These are phyloP conservation scores for Lamprologus ornatipinnis DNA, from an alignment of 2,113 vertebrate genomes.

Conservation along the genomic window DNA sequence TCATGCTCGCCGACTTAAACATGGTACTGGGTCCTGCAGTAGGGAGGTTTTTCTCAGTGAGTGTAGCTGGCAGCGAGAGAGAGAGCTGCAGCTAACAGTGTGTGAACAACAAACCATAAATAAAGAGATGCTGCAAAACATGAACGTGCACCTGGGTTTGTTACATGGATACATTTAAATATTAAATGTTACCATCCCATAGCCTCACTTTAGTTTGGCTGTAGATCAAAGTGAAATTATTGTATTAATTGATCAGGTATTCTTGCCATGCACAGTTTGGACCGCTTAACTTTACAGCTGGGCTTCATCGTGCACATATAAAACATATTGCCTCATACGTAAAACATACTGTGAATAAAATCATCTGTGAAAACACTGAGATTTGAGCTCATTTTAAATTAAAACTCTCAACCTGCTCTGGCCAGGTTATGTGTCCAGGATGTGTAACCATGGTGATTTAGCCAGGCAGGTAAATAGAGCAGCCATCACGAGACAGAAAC, in stretches of 20 bases:
- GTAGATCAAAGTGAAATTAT: not conserved
- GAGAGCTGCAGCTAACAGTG: not conserved
- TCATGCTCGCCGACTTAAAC: not conserved
- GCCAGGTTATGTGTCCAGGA: not conserved
- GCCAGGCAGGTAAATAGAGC: not conserved
- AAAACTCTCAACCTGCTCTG: accelerated
- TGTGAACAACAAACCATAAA: not conserved
- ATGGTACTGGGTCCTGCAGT: not conserved
- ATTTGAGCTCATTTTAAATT: not conserved
- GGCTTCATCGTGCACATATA: not conserved
- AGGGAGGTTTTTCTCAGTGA: not conserved
- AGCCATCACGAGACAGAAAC: not conserved
- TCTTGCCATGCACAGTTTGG: not conserved
- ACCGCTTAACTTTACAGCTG: accelerated
- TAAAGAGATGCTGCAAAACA: not conserved
- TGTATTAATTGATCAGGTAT: accelerated
- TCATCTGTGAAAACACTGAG: accelerated
- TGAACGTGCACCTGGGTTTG: not conserved
- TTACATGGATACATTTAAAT: not conserved
- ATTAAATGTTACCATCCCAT: no score
- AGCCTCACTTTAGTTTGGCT: not conserved
- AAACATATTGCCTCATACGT: not conserved
- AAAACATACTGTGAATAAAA: not conserved
- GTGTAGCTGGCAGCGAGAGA: not conserved
- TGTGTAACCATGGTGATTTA: not conserved